Base-by-base conservation (phyloP, 2,888 invertebrate genomes). In the Taenaris catops region DNA sequence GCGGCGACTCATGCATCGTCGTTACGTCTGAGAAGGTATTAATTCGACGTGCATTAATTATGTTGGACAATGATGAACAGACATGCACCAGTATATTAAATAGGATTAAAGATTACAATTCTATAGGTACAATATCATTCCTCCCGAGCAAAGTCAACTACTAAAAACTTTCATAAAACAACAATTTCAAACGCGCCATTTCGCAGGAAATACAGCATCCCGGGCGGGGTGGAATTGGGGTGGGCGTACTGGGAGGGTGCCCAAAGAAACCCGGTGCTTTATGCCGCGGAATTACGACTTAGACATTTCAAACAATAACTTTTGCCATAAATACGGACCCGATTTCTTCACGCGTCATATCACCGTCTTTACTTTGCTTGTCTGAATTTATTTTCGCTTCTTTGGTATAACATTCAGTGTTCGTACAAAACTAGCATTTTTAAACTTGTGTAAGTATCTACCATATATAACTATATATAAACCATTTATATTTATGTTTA, bases 221-320 rank as follows among this genome's bases (percentile, higher is more conserved):
- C 67, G 55, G 59, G 56, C 58, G 63, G 60, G 58, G 53, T 50
- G 55, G 55, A 59, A 48, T 40, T 46, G 48, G 44, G 49, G 41
- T 24, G 48, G 52, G 36, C 3, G 7, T 40, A 3, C 2, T 10
- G 18, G 28, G 48, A 50, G 59, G 62, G 61, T 64, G 71, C 61
- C 73, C 65, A 67, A 73, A 76, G 79, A 78, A 79, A 76, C 73
- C 75, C 73, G 71, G 70, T 66, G 56, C 62, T 86, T 86, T 83
- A 86, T 84, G 80, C 66, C 65, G 63, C 70, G 70, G 83, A 83
- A 81, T 86, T 83, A 86, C 84, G 86, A 86, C 86, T 81, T 83
- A 83, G 86, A 86, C 86, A 84, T 86, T 86, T 86, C 86, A 86
- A 86, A 86, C 86, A 86, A 86, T 86, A 86, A 86, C 83, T 79